phyloP scores from a whole-genome alignment of 2,888 invertebrate genomes.

The Tridacna gigas region DNA sequence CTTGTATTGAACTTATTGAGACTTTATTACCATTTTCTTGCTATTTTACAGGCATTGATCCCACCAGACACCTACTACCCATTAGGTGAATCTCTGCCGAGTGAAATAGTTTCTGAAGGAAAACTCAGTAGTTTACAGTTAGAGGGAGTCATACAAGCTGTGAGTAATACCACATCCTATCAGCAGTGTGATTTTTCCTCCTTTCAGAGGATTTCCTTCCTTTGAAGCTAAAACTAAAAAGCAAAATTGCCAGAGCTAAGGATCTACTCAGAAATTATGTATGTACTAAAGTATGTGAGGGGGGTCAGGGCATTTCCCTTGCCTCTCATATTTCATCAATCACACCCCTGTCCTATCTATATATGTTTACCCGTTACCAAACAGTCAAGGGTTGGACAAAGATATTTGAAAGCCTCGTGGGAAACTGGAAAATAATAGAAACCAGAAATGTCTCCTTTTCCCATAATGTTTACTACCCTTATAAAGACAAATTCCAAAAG shows the following conservation, averaged over 20 bases:
- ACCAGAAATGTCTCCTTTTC: neutral
- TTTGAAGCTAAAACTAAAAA: neutral
- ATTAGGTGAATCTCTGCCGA: slow-evolving; percentile 76
- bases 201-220: neutral
- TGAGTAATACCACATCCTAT: slow-evolving; percentile 63
- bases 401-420: neutral
- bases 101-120: slow-evolving; percentile 71
- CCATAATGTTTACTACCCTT: neutral
- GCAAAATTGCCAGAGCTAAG: neutral
- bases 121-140: slow-evolving; percentile 83
- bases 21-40: too few species aligned
- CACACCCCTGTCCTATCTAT: too few species aligned
- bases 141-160: slow-evolving; percentile 83
- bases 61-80: slow-evolving; percentile 78
- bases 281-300: too few species aligned
- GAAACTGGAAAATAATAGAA: neutral
- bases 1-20: too few species aligned
- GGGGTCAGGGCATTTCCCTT: too few species aligned
- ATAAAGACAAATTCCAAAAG: too few species aligned
- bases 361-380: too few species aligned
- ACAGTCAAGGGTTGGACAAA: too few species aligned
- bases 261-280: too few species aligned
- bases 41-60: slow-evolving; percentile 70
- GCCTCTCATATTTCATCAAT: too few species aligned
- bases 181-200: too few species aligned